Evolutionary conservation across 2,888 invertebrate genomes (phyloP).

Genomic region (Dicyrtomina minuta): DNA sequence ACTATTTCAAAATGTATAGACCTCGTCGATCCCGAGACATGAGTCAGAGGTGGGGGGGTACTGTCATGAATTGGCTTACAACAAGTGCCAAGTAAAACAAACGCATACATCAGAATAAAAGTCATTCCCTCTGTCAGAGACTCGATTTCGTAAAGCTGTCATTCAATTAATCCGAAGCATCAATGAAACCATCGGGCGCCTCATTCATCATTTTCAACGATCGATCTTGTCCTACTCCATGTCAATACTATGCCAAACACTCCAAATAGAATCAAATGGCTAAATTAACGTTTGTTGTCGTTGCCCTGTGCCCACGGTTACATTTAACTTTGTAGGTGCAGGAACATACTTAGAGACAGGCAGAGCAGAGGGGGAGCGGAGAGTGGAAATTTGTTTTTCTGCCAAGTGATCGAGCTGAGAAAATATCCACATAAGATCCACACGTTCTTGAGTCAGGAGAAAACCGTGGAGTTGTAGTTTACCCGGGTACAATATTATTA

Average conservation of each 20-base stretch:
- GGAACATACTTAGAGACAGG: background rate
- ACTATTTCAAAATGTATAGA: too few relatives aligned
- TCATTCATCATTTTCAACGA: constrained; percentile 24
- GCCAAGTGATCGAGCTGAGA: constrained; percentile 3
- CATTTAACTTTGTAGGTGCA: too few relatives aligned
- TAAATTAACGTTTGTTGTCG: too few relatives aligned
- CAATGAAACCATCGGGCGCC: constrained; percentile 21
- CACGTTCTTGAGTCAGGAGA: background rate
- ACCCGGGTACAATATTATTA: background rate
- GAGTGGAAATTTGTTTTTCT: background rate
- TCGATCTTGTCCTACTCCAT: constrained; percentile 5
- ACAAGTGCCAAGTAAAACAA: constrained; percentile 9
- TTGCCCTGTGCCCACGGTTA: too few relatives aligned
- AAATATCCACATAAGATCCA: background rate
- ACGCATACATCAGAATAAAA: background rate
- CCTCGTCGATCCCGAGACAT: background rate
- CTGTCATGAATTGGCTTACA: background rate
- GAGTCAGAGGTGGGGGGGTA: background rate
- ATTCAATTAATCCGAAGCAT: constrained; percentile 22
- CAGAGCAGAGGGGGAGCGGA: constrained; percentile 1
- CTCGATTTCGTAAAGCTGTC: constrained; percentile 15
- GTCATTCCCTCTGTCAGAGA: constrained; percentile 4
- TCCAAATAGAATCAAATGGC: background rate
- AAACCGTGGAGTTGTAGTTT: background rate
- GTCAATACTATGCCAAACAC: background rate